A percentile compares a stretch with the other conserved stretches of the same genome.
Evolutionary conservation across 1,140 invertebrate species (phyloP).

Genomic region (Drosophila auraria): DNA sequence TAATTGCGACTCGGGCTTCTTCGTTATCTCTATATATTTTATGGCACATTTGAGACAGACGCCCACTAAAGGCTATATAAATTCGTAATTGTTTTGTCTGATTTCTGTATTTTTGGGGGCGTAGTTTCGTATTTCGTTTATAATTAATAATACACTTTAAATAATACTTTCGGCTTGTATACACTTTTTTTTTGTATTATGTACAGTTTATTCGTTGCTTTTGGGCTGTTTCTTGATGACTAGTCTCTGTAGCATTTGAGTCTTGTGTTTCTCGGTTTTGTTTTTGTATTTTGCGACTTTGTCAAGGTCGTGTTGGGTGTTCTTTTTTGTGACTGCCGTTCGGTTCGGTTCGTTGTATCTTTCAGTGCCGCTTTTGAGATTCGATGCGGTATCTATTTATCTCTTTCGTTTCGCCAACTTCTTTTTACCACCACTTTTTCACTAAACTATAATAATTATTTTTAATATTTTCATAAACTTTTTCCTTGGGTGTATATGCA

Average conservation of each 20-base stretch:
- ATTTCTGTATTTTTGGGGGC: constrained; percentile 33
- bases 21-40: constrained; percentile 51
- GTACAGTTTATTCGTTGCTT: constrained; percentile 43
- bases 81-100: constrained; percentile 59
- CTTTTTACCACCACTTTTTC: constrained; percentile 20
- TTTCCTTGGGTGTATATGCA: constrained; percentile 12
- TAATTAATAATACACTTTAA: constrained; percentile 71
- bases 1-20: constrained; percentile 29
- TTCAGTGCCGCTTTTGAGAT: constrained; percentile 41
- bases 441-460: constrained; percentile 22
- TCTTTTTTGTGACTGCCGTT: constrained; percentile 34
- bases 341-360: constrained; percentile 49
- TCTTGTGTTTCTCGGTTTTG: constrained; percentile 5
- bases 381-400: constrained; percentile 52
- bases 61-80: constrained; percentile 73
- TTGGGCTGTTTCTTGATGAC: constrained; percentile 54
- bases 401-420: constrained; percentile 13
- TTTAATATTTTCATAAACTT: neutral
- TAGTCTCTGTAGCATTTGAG: constrained; percentile 50
- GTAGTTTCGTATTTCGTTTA: constrained; percentile 49
- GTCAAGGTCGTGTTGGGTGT: constrained; percentile 69
- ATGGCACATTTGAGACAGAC: constrained; percentile 70
- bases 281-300: constrained; percentile 52
- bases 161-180: constrained; percentile 70
- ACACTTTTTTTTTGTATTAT: constrained; percentile 15